These are phyloP conservation scores for Triops cancriformis DNA, from an alignment of 1,140 invertebrate species.

Conservation along the genomic window DNA sequence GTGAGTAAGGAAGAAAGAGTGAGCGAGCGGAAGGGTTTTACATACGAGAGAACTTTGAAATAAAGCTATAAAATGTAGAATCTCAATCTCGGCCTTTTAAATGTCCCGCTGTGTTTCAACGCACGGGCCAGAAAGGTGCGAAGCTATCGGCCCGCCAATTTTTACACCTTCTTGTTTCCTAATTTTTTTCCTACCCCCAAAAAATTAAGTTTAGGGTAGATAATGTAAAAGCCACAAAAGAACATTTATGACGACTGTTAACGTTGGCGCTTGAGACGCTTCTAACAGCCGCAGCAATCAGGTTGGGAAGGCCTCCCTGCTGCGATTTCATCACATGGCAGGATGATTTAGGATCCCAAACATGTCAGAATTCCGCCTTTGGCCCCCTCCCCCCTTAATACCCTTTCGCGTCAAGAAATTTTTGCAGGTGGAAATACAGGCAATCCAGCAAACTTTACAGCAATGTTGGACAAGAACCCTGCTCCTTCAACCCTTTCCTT, in stretches of 20 bases:
- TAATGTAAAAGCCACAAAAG: conserved; percentile 1
- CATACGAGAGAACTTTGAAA: background rate
- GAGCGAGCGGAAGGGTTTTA: background rate
- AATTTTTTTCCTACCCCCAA: background rate
- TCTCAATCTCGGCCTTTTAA: background rate
- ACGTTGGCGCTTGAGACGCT: conserved; percentile 8
- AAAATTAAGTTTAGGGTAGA: background rate
- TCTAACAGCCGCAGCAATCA: conserved; percentile 8
- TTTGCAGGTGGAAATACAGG: background rate
- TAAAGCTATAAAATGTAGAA: conserved; percentile 14
- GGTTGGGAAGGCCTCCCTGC: conserved; percentile 7
- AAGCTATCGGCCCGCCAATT: background rate
- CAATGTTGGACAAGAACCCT: background rate
- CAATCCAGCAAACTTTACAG: background rate
- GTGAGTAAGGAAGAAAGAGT: background rate
- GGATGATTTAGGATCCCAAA: background rate
- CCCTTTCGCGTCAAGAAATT: background rate
- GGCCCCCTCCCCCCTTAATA: background rate
- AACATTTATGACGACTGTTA: conserved; percentile 12
- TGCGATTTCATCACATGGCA: conserved; percentile 13
- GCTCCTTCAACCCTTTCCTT: background rate
- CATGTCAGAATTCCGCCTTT: conserved; percentile 9
- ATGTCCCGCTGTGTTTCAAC: background rate
- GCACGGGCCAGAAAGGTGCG: background rate
- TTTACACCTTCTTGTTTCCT: background rate